These are phyloP conservation scores for Microvelia longipes DNA, from an alignment of 1,140 invertebrate genomes.

Conservation along the genomic window DNA sequence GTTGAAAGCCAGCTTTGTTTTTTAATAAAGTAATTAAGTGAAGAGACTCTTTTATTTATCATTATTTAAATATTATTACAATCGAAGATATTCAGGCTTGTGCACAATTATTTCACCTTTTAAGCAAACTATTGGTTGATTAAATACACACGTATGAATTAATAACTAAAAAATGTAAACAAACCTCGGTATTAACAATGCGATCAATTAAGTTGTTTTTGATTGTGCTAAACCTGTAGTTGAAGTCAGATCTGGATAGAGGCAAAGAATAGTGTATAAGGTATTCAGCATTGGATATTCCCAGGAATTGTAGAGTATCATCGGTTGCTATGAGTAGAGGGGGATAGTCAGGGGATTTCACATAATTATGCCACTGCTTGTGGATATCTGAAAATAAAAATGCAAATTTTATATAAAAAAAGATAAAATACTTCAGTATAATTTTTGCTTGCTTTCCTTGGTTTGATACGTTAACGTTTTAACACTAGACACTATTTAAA, in stretches of 20 bases:
- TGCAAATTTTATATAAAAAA: background rate
- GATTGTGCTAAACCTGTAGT: constrained; percentile 14
- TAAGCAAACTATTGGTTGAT: too few relatives aligned
- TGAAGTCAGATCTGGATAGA: constrained; percentile 11
- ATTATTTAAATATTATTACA: too few relatives aligned
- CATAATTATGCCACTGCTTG: background rate
- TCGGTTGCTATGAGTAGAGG: constrained; percentile 13
- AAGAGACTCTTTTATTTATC: too few relatives aligned
- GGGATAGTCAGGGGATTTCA: background rate
- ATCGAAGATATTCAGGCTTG: too few relatives aligned
- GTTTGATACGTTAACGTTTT: too few relatives aligned
- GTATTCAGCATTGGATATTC: constrained; percentile 13
- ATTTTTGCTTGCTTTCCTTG: too few relatives aligned
- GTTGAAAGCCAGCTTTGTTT: too few relatives aligned
- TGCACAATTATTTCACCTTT: too few relatives aligned
- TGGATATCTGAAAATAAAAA: constrained; percentile 4
- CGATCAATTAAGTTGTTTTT: constrained; percentile 13
- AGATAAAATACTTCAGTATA: background rate
- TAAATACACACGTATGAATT: too few relatives aligned
- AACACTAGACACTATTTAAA: too few relatives aligned
- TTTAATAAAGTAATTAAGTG: too few relatives aligned
- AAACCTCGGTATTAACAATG: constrained; percentile 6
- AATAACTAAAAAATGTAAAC: too few relatives aligned
- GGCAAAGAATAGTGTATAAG: constrained; percentile 16
- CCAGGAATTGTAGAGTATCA: constrained; percentile 12